phyloP scores from a whole-genome alignment of 2,797 vertebrate species.

The Coendou prehensilis region DNA sequence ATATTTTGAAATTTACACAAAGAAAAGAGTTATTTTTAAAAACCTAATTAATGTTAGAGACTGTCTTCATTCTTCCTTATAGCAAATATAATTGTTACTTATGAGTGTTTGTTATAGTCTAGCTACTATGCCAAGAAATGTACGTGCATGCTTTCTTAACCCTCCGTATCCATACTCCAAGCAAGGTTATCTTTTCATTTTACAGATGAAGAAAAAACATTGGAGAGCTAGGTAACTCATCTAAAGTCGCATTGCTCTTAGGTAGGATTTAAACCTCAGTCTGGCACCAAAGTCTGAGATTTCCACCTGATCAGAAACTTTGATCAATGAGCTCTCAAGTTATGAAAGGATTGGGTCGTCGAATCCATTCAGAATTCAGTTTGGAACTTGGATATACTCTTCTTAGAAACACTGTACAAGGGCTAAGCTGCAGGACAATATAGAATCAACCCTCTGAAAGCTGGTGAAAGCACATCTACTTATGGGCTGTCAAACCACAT shows the following conservation, averaged over 20 bases:
- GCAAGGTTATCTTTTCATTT: conserved; percentile 2
- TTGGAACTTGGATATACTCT: no score
- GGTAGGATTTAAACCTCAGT: neutral
- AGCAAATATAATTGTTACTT: neutral
- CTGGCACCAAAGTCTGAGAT: neutral
- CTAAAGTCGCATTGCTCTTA: neutral
- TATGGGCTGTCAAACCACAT: no score
- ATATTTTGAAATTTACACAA: conserved; percentile 2
- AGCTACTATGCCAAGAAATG: neutral
- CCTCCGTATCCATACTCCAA: neutral
- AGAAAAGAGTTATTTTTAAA: neutral
- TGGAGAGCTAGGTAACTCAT: neutral
- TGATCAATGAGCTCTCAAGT: neutral
- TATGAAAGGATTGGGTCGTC: no score
- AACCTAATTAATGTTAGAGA: neutral
- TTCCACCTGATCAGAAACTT: neutral
- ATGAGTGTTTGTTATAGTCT: neutral
- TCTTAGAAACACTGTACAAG: no score
- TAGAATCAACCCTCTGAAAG: no score
- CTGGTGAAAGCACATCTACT: no score
- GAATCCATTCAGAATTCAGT: no score
- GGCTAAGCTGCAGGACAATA: no score
- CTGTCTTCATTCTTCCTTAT: neutral
- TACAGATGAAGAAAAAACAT: neutral
- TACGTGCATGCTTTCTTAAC: neutral